phyloP scores from a whole-genome alignment of 2,888 invertebrate genomes.

The Tuta absoluta region DNA sequence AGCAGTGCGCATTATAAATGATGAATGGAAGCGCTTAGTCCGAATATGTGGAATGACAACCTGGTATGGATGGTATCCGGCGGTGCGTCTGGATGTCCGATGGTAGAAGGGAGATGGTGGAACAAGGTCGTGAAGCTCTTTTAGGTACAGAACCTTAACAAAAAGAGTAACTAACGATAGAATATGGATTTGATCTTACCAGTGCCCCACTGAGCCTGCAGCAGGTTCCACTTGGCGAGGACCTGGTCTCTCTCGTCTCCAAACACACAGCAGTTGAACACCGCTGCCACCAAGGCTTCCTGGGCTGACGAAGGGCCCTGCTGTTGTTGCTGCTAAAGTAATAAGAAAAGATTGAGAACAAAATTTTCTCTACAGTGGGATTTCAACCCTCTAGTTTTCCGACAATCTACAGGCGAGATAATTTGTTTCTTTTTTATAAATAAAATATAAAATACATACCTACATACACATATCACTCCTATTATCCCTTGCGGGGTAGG shows the following conservation, averaged over 20 bases:
- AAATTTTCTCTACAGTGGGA: neutral
- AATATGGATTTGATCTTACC: slow-evolving; percentile 73
- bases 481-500: no score
- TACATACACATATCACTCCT: no score
- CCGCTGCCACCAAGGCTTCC: slow-evolving; percentile 87
- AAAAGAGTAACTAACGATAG: slow-evolving; percentile 25
- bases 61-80: no score
- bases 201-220: slow-evolving; percentile 94
- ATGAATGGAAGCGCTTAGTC: no score
- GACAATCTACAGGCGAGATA: no score
- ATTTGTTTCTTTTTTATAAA: no score
- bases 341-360: neutral
- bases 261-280: slow-evolving; percentile 90
- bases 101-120: no score
- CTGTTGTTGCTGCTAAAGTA: slow-evolving; percentile 62
- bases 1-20: no score
- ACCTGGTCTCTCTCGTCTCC: slow-evolving; percentile 97
- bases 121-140: no score
- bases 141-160: neutral
- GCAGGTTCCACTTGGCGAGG: slow-evolving; percentile 96
- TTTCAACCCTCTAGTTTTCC: neutral
- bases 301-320: slow-evolving; percentile 82
- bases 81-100: no score
- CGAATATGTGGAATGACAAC: no score
- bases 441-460: no score